Base-by-base conservation (phyloP, 2,113 vertebrate genomes). In the Rhinolophus ferrumequinum region DNA sequence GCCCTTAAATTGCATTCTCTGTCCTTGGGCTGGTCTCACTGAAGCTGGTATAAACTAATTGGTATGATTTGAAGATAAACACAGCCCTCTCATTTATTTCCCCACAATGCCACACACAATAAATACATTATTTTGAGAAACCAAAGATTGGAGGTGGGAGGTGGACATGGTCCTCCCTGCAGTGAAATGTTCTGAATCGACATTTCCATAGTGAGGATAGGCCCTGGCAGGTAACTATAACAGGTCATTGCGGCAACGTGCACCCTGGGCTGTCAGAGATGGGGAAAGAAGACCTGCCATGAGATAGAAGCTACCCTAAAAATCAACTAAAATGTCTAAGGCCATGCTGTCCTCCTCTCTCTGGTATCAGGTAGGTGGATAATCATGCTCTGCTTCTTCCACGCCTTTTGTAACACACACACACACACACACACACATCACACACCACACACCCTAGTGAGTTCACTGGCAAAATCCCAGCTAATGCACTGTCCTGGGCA, bases 151-250 rank as follows among this genome's bases (percentile, higher is more conserved):
- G 30, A 86, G 30, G 30, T 47, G 30, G 22, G 38, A 41, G 15
- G 50, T 89, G 26, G 56, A 76, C 47, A 95, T 58, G 50, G 69
- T 30, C n/a, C n/a, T 88, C 6, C 33, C 28, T 89, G 41, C 44
- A 72, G 85, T 95, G 56, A 72, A 92, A 94, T 86, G 41, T 72
- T 87, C 58, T 91, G 35, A 75, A 76, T 47, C 75, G 72, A 76
- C 64, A 94, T 75, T 33, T 73, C 62, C 62, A 72, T 35, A 16
- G 26, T 83, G 54, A 90, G 70, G 52, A 87, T 6, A 77, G 54
- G 64, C 35, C 16, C 35, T 50, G 33, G 88, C 35, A 84, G 50
- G 5, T 76, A 88, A 93, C 70, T 88, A 11, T 67, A 85, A 66
- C 28, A 22, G 28, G 72, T 8, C 26, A 81, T 89, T 91, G 86